A percentile compares a stretch with the other conserved stretches of the same genome.
Evolutionary conservation across 2,888 invertebrate genomes (phyloP).

Genomic region (Dinocampus coccinellae): DNA sequence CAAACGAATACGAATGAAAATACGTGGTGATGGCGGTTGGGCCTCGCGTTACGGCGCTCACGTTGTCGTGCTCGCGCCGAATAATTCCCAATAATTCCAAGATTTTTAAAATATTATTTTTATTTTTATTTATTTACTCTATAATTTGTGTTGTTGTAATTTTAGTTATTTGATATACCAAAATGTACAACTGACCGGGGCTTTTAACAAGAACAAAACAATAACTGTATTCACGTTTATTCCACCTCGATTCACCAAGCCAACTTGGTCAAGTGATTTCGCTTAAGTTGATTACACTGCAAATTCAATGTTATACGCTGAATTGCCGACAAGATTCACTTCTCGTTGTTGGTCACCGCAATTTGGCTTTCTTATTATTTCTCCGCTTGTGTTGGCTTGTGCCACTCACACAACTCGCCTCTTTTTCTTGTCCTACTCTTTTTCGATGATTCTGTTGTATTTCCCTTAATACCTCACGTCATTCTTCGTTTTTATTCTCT

Average conservation of each 20-base stretch:
- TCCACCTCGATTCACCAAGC: slow-evolving; percentile 27
- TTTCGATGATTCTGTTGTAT: not conserved
- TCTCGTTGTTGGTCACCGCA: slow-evolving; percentile 61
- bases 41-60: slow-evolving; percentile 57
- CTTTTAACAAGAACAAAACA: slow-evolving; percentile 29
- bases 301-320: slow-evolving; percentile 39
- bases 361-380: slow-evolving; percentile 52
- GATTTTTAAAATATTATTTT: slow-evolving; percentile 37
- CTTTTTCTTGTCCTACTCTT: not conserved
- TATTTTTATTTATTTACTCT: slow-evolving; percentile 4
- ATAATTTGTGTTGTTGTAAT: too few species aligned
- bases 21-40: slow-evolving; percentile 67
- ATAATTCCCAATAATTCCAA: slow-evolving; percentile 42
- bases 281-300: slow-evolving; percentile 26
- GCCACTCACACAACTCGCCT: slow-evolving; percentile 25
- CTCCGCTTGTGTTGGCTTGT: slow-evolving; percentile 6
- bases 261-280: slow-evolving; percentile 26
- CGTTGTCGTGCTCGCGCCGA: slow-evolving; percentile 44
- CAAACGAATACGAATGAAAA: slow-evolving; percentile 69
- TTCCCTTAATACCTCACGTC: not conserved
- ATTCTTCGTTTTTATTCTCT: not conserved
- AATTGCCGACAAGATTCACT: slow-evolving; percentile 39
- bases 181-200: slow-evolving; percentile 29
- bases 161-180: too few species aligned
- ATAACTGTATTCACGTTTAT: slow-evolving; percentile 22